These are phyloP conservation scores for Tetanocera ferruginea DNA, from an alignment of 2,888 invertebrate genomes.

Conservation along the genomic window DNA sequence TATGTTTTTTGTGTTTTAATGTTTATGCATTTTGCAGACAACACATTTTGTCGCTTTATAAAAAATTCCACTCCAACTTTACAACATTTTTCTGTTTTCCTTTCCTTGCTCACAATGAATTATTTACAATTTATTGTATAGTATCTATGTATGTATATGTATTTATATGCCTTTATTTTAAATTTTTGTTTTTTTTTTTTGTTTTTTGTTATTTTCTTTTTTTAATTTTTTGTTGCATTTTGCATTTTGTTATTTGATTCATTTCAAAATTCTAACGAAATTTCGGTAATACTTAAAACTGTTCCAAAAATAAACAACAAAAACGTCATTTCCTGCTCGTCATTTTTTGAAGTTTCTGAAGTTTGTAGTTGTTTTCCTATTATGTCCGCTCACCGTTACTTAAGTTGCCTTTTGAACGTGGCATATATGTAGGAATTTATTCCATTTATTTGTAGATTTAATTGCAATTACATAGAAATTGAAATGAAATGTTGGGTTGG, in stretches of 20 bases:
- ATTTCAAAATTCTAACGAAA: background rate
- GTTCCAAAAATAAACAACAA: constrained; percentile 34
- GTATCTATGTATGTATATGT: background rate
- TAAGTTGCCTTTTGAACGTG: background rate
- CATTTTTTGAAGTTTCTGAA: background rate
- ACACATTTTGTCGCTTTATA: background rate
- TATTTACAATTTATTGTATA: constrained; percentile 14
- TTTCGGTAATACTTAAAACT: constrained; percentile 28
- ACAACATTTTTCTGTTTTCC: background rate
- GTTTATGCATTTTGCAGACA: background rate
- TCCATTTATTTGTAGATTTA: background rate
- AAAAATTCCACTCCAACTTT: background rate
- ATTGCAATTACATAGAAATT: background rate
- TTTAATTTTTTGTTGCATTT: background rate
- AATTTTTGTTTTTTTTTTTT: background rate
- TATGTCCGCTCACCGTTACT: background rate
- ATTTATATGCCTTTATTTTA: background rate
- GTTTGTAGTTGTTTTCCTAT: constrained; percentile 4
- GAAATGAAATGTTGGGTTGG: background rate
- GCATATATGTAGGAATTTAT: background rate
- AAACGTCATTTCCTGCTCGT: constrained; percentile 5
- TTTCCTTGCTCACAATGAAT: background rate
- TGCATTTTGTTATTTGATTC: background rate
- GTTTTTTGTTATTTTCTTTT: background rate
- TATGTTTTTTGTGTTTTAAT: background rate